Evolutionary conservation across 2,888 invertebrate genomes (phyloP).

Genomic region (Mactromeris polynyma): DNA sequence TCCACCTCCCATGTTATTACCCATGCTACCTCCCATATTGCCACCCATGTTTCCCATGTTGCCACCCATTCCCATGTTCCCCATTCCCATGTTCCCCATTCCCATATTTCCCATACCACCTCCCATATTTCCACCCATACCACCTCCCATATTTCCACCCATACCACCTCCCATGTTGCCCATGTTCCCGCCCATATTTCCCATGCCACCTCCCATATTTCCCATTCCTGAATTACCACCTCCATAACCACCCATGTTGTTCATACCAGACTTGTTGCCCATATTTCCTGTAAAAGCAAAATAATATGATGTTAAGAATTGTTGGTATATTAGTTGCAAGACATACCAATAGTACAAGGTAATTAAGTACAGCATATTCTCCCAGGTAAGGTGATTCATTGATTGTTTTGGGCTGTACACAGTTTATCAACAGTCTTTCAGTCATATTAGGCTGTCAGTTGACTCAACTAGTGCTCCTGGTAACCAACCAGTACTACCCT

Average conservation of each 20-base stretch:
- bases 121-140: slow-evolving; percentile 44
- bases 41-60: slow-evolving; percentile 55
- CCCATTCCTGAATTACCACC: slow-evolving; percentile 22
- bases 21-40: slow-evolving; percentile 44
- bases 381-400: too few relatives aligned
- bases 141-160: slow-evolving; percentile 41
- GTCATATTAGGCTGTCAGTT: too few relatives aligned
- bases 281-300: slow-evolving; percentile 31
- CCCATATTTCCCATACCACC: slow-evolving; percentile 54
- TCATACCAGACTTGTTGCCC: slow-evolving; percentile 40
- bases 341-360: neutral
- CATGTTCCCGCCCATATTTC: slow-evolving; percentile 39
- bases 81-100: slow-evolving; percentile 54
- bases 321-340: neutral
- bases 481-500: too few relatives aligned
- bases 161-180: slow-evolving; percentile 44
- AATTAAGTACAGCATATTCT: too few relatives aligned
- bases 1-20: slow-evolving; percentile 30
- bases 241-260: slow-evolving; percentile 29
- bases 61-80: slow-evolving; percentile 50
- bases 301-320: neutral
- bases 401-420: too few relatives aligned
- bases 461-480: too few relatives aligned
- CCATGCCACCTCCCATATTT: slow-evolving; percentile 41
- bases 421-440: too few relatives aligned